Conservation (phyloP, 2,888 invertebrate species). For the Erebia aethiops region DNA sequence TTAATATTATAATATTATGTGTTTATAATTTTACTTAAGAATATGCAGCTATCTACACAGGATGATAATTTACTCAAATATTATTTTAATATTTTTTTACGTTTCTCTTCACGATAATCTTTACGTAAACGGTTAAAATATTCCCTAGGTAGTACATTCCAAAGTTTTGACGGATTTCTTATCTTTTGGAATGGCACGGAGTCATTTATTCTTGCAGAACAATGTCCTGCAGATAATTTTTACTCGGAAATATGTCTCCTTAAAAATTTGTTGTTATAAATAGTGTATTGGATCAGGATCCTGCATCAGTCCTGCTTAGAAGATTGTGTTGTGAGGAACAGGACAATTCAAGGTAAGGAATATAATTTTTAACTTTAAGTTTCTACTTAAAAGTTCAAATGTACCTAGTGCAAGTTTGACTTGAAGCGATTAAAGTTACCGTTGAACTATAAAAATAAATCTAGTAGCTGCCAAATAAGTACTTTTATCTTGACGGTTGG, state of each 20-base stretch:
- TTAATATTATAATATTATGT: too few relatives aligned
- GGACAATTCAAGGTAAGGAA: constrained; percentile 53
- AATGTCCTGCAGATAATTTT: constrained; percentile 60
- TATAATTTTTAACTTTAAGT: neutral
- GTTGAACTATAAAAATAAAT: too few relatives aligned
- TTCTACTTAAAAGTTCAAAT: neutral
- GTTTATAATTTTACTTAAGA: too few relatives aligned
- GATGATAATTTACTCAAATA: too few relatives aligned
- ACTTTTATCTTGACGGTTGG: too few relatives aligned
- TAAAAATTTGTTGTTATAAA: constrained; percentile 56
- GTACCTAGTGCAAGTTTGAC: too few relatives aligned
- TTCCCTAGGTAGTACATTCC: constrained; percentile 52
- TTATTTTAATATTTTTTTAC: too few relatives aligned
- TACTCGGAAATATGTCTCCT: constrained; percentile 44
- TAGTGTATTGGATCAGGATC: constrained; percentile 45
- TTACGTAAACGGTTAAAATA: neutral
- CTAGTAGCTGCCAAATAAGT: too few relatives aligned
- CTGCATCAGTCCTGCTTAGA: constrained; percentile 50
- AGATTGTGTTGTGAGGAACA: constrained; percentile 37
- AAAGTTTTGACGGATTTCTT: constrained; percentile 63
- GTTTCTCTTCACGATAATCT: too few relatives aligned
- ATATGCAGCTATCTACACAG: too few relatives aligned
- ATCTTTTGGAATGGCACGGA: constrained; percentile 41
- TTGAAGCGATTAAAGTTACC: too few relatives aligned
- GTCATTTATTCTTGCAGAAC: constrained; percentile 60